Conservation (phyloP, 2,113 vertebrate genomes). For the Taurulus bubalis region DNA sequence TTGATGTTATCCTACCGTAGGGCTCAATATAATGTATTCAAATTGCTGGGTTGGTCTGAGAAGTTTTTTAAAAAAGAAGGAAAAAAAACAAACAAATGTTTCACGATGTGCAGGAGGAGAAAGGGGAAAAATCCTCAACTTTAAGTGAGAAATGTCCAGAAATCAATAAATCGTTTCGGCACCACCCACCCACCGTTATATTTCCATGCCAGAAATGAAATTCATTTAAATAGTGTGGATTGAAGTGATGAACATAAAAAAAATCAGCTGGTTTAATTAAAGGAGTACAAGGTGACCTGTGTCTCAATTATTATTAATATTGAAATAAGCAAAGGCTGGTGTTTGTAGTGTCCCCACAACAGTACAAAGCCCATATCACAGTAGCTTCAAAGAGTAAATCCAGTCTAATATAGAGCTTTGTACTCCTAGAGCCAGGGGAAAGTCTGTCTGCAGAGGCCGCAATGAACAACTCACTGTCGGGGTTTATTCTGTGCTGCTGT, state of each 20-base stretch:
- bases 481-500: slow-evolving; percentile 8
- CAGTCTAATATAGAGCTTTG: slow-evolving; percentile 7
- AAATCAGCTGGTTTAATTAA: slow-evolving; percentile 4
- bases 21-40: neutral
- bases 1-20: neutral
- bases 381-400: slow-evolving; percentile 1
- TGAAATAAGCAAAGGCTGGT: slow-evolving; percentile 8
- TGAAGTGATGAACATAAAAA: neutral
- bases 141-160: neutral
- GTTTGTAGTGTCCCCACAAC: slow-evolving; percentile 5
- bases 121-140: neutral
- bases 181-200: neutral
- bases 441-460: neutral
- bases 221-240: neutral
- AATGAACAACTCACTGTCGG: neutral
- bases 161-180: neutral
- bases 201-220: neutral
- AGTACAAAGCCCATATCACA: slow-evolving; percentile 4
- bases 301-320: neutral
- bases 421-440: neutral
- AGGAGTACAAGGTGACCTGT: neutral
- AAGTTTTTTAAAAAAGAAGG: neutral
- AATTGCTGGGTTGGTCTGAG: neutral
- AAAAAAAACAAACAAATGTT: neutral
- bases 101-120: neutral